Evolutionary conservation across 2,888 invertebrate species (phyloP).

Genomic region (Camponotus fellah): DNA sequence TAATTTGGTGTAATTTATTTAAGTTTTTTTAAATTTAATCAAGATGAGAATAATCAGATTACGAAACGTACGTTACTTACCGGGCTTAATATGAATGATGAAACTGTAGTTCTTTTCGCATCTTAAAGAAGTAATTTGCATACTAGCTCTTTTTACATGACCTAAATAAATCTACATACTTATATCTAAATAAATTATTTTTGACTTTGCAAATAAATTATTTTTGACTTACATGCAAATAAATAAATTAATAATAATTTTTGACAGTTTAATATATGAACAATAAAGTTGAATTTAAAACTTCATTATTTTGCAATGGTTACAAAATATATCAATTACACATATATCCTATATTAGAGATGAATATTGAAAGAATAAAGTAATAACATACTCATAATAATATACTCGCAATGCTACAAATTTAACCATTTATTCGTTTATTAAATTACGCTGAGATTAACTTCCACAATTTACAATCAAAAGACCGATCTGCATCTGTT

Average conservation of each 20-base stretch:
- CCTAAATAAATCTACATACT: not conserved
- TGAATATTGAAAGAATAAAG: not conserved
- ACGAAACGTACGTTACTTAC: not conserved
- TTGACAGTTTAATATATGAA: not conserved
- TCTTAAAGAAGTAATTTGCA: conserved; percentile 43
- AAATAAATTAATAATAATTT: not conserved
- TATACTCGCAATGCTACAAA: conserved; percentile 7
- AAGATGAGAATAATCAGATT: conserved; percentile 50
- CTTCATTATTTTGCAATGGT: not conserved
- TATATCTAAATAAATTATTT: not conserved
- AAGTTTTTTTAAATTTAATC: not conserved
- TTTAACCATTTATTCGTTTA: not conserved
- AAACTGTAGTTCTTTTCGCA: conserved; percentile 53
- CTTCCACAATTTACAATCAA: conserved; percentile 5
- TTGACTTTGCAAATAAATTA: not conserved
- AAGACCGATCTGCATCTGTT: not conserved
- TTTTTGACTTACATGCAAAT: not conserved
- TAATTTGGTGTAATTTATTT: conserved; percentile 9
- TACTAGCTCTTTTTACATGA: not conserved
- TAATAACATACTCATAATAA: not conserved
- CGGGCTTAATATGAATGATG: conserved; percentile 34
- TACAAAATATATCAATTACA: not conserved
- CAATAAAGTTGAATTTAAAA: not conserved
- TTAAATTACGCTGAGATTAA: conserved; percentile 9
- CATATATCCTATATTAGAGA: not conserved